Conservation (phyloP, 2,113 vertebrate genomes). For the Gallinago jamesoni region DNA sequence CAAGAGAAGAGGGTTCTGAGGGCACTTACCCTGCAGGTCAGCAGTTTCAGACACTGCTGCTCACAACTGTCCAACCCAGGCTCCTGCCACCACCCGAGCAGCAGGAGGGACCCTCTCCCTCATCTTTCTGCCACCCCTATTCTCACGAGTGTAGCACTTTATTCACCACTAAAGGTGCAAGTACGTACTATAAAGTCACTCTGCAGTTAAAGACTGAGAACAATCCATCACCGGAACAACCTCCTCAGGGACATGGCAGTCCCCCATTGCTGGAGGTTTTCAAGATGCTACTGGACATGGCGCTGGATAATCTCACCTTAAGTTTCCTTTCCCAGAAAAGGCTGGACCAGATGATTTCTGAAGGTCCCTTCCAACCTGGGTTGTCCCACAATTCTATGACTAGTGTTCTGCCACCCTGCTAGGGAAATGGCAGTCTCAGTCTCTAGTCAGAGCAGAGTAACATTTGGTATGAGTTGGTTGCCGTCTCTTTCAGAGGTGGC, state of each 20-base stretch:
- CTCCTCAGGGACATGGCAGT: not conserved
- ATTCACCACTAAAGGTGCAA: not conserved
- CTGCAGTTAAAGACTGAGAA: not conserved
- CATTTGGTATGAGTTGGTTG: not conserved
- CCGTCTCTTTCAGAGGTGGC: not conserved
- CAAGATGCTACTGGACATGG: not conserved
- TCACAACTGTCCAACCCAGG: not conserved
- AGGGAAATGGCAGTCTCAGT: not conserved
- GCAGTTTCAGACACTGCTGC: not conserved
- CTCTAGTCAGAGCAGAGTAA: not conserved
- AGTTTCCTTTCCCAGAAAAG: not conserved
- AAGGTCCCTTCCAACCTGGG: not conserved
- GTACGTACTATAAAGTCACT: not conserved
- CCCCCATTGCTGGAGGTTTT: rapidly evolving
- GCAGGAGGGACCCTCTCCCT: not conserved
- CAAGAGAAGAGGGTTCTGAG: not conserved
- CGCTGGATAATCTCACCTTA: rapidly evolving
- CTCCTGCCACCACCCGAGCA: not conserved
- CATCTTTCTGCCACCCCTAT: not conserved
- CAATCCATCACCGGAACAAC: not conserved
- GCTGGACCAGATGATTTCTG: not conserved
- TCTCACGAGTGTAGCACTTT: rapidly evolving
- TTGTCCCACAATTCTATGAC: not conserved
- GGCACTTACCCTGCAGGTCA: not conserved
- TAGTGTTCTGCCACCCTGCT: not conserved